phyloP scores from a whole-genome alignment of 2,888 invertebrate species.

The Cyrtodaria siliqua region DNA sequence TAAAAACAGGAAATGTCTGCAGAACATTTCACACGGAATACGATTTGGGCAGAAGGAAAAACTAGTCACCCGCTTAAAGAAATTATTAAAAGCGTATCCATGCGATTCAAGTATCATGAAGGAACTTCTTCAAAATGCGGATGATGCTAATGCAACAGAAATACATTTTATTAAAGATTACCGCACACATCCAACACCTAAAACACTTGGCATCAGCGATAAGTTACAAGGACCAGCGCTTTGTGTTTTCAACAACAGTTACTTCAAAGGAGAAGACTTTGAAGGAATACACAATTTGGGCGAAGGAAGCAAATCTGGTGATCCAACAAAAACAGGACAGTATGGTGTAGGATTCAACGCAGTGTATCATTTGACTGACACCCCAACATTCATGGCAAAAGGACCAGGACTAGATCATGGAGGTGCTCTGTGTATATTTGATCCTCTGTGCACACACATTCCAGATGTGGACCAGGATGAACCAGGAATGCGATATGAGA shows the following conservation, averaged over 20 bases:
- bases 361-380: conserved; percentile 84
- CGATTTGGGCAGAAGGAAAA: conserved; percentile 82
- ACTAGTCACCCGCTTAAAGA: conserved; percentile 76
- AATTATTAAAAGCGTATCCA: conserved; percentile 79
- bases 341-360: conserved; percentile 85
- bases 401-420: conserved; percentile 60
- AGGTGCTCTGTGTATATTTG: conserved; percentile 72
- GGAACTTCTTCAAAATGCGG: conserved; percentile 81
- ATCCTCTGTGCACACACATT: conserved; percentile 74
- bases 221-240: conserved; percentile 83
- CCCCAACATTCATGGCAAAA: conserved; percentile 81
- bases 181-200: not conserved
- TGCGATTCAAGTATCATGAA: conserved; percentile 81
- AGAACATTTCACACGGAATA: conserved; percentile 24
- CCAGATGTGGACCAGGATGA: conserved; percentile 45
- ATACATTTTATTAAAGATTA: conserved; percentile 70
- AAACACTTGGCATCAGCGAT: not conserved
- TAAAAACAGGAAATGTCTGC: conserved; percentile 5
- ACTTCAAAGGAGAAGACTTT: conserved; percentile 79
- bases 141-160: conserved; percentile 81
- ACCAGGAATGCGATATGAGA: conserved; percentile 68
- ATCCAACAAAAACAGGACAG: conserved; percentile 82
- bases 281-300: conserved; percentile 82
- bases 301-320: conserved; percentile 80
- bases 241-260: conserved; percentile 82